phyloP scores from a whole-genome alignment of 2,797 vertebrate genomes.

The Harpagifer antarcticus region DNA sequence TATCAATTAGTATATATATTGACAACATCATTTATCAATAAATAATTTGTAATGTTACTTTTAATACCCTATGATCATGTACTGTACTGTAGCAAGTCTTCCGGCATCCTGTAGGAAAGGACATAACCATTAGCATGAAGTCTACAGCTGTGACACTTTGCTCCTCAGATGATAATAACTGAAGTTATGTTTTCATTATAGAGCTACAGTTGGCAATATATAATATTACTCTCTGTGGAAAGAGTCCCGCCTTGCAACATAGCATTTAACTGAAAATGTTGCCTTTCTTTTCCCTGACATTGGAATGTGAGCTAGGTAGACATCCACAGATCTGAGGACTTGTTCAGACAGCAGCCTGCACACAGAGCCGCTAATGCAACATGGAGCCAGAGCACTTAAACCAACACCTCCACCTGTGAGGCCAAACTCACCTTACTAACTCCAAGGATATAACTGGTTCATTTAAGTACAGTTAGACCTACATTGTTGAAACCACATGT shows the following conservation, averaged over 20 bases:
- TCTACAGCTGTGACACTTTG: neutral
- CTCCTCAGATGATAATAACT: slow-evolving; percentile 10
- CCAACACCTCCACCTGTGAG: slow-evolving; percentile 3
- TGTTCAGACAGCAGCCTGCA: slow-evolving; percentile 79
- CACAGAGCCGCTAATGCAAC: slow-evolving; percentile 35
- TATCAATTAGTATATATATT: too few species aligned
- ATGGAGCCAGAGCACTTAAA: slow-evolving; percentile 23
- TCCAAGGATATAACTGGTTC: neutral
- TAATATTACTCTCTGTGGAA: neutral
- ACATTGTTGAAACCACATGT: neutral
- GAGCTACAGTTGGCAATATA: slow-evolving; percentile 4
- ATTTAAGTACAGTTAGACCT: too few species aligned
- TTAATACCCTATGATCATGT: neutral
- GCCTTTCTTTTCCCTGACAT: slow-evolving; percentile 66
- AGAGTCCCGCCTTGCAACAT: slow-evolving; percentile 8
- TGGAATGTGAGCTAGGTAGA: slow-evolving; percentile 74
- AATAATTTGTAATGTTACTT: neutral
- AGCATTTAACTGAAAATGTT: slow-evolving; percentile 48
- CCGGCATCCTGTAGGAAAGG: neutral
- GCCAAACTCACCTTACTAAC: neutral
- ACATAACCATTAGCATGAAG: slow-evolving; percentile 5
- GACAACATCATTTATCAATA: neutral
- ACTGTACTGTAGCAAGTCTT: neutral
- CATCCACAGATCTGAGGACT: slow-evolving; percentile 57
- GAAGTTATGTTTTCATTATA: slow-evolving; percentile 5